phyloP scores from a whole-genome alignment of 2,888 invertebrate genomes.

The Platycheirus albimanus region DNA sequence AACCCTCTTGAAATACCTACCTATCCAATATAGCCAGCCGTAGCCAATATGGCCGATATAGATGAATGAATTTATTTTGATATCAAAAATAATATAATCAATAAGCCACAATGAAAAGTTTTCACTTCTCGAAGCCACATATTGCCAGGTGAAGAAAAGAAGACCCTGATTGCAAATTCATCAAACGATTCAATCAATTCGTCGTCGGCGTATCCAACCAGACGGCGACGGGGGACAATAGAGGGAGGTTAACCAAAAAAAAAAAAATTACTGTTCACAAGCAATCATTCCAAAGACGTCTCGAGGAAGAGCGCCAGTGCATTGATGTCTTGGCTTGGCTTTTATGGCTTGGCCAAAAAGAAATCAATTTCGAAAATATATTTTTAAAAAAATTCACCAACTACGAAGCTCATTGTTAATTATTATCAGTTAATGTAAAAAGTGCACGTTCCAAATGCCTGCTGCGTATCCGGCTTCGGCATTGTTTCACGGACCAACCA shows the following conservation, averaged over 20 bases:
- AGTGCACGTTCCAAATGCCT: slow-evolving; percentile 64
- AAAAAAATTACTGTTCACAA: no score
- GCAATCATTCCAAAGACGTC: no score
- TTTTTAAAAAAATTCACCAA: slow-evolving; percentile 44
- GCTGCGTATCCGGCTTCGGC: slow-evolving; percentile 59
- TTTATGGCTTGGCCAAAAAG: slow-evolving; percentile 37
- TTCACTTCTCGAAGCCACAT: slow-evolving; percentile 65
- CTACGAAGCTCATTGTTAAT: slow-evolving; percentile 61
- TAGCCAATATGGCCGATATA: slow-evolving; percentile 14
- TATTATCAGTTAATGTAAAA: slow-evolving; percentile 54
- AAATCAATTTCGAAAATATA: slow-evolving; percentile 69
- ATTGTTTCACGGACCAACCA: slow-evolving; percentile 60
- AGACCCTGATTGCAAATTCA: slow-evolving; percentile 65
- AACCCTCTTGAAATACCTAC: slow-evolving; percentile 46
- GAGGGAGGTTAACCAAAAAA: slow-evolving; percentile 14
- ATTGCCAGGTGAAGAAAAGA: slow-evolving; percentile 19
- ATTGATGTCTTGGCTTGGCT: no score
- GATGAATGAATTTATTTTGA: slow-evolving; percentile 48
- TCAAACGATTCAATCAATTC: slow-evolving; percentile 26
- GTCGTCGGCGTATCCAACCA: neutral
- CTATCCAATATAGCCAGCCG: no score
- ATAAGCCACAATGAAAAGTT: slow-evolving; percentile 58
- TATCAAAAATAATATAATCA: slow-evolving; percentile 36
- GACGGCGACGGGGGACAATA: neutral
- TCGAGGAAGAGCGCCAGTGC: slow-evolving; percentile 31